Percentiles rank a stretch among this genome's conserved stretches.
Conservation (phyloP, 2,888 invertebrate genomes). For the Drosophila falleni region DNA sequence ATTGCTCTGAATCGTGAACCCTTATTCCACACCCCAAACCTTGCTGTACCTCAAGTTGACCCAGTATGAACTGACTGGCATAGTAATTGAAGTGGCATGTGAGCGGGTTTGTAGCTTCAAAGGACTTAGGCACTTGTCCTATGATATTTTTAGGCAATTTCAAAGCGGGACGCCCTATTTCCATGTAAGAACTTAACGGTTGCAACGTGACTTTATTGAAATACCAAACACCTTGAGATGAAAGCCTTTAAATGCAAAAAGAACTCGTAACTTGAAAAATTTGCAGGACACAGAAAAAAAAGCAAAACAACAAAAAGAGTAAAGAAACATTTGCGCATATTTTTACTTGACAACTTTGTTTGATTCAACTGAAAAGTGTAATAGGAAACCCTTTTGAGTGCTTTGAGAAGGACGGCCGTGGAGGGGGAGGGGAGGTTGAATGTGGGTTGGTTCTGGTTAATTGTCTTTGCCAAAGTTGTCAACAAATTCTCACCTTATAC, state of each 20-base stretch:
- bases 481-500: slow-evolving; percentile 23
- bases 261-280: slow-evolving; percentile 21
- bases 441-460: slow-evolving; percentile 40
- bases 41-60: slow-evolving; percentile 10
- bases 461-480: slow-evolving; percentile 49
- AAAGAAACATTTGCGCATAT: slow-evolving; percentile 50
- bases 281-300: not conserved
- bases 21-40: slow-evolving; percentile 7
- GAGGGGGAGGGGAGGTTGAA: slow-evolving; percentile 1
- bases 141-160: slow-evolving; percentile 35
- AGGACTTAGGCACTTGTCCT: slow-evolving; percentile 31
- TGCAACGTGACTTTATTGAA: slow-evolving; percentile 74
- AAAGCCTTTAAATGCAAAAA: slow-evolving; percentile 35
- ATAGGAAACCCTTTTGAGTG: slow-evolving; percentile 73
- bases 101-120: slow-evolving; percentile 45
- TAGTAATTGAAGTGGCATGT: slow-evolving; percentile 38
- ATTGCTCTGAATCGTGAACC: not conserved
- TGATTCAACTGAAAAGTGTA: slow-evolving; percentile 55
- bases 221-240: slow-evolving; percentile 52
- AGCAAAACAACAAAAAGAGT: not conserved
- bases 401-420: not conserved
- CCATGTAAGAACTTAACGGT: slow-evolving; percentile 18
- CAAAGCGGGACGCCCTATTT: slow-evolving; percentile 31
- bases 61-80: slow-evolving; percentile 5
- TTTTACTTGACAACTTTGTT: slow-evolving; percentile 63